A percentile compares a stretch with the other conserved stretches of the same genome.
Conservation (phyloP, 2,888 invertebrate species). For the Entomobrya multifasciata region DNA sequence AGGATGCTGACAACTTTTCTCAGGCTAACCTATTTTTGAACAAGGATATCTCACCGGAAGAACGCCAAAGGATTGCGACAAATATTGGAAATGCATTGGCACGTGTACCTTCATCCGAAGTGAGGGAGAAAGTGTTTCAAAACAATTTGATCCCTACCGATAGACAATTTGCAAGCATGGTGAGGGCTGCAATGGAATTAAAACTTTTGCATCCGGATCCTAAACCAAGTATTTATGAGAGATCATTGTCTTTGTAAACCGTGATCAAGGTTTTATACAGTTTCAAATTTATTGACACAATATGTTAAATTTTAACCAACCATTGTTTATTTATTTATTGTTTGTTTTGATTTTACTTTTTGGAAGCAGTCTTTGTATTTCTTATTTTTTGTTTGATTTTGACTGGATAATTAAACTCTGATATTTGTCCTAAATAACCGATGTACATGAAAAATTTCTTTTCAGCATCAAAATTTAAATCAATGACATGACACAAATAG, state of each 20-base stretch:
- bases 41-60: slow-evolving; percentile 81
- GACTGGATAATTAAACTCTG: too few relatives aligned
- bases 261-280: too few relatives aligned
- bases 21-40: slow-evolving; percentile 91
- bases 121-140: slow-evolving; percentile 16
- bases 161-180: slow-evolving; percentile 3
- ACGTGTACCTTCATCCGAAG: not conserved
- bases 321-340: too few relatives aligned
- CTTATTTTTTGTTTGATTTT: too few relatives aligned
- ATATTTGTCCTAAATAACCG: too few relatives aligned
- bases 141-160: slow-evolving; percentile 39
- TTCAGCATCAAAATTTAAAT: too few relatives aligned
- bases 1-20: slow-evolving; percentile 93
- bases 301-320: too few relatives aligned
- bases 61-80: slow-evolving; percentile 18
- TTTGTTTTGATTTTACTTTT: too few relatives aligned
- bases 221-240: not conserved
- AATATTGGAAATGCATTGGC: slow-evolving; percentile 38
- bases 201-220: not conserved
- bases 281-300: too few relatives aligned
- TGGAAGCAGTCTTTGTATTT: too few relatives aligned
- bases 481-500: too few relatives aligned
- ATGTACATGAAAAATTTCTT: too few relatives aligned
- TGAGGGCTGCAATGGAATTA: slow-evolving; percentile 5
- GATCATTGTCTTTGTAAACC: not conserved